Percentiles rank a stretch among this genome's conserved stretches.
phyloP scores from a whole-genome alignment of 2,888 invertebrate species.

The Coelogynopora nodosa region DNA sequence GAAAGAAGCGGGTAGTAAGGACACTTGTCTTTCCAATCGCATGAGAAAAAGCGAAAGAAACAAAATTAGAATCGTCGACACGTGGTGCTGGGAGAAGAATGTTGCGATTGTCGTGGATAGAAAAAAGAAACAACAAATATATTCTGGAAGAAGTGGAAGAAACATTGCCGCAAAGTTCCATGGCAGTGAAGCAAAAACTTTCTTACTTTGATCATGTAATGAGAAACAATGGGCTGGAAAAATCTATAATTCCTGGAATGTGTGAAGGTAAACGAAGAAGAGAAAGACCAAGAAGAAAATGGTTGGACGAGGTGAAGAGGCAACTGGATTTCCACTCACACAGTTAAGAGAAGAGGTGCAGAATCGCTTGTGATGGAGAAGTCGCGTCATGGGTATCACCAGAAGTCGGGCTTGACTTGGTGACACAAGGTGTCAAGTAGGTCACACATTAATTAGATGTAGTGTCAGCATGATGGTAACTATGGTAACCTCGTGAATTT shows the following conservation, averaged over 20 bases:
- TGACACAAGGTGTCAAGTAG: too few relatives aligned
- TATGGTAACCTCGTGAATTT: too few relatives aligned
- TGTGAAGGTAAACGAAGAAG: neutral
- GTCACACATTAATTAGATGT: too few relatives aligned
- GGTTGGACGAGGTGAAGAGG: neutral
- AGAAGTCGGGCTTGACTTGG: too few relatives aligned
- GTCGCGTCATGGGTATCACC: neutral
- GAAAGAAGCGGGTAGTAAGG: neutral
- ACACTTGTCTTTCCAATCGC: neutral
- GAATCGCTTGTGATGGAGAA: neutral
- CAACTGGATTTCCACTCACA: neutral
- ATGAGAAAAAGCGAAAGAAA: too few relatives aligned
- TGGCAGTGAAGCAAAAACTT: neutral
- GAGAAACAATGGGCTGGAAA: neutral
- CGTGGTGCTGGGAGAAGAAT: slow-evolving; percentile 13
- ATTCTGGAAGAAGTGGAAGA: neutral
- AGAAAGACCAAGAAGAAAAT: neutral
- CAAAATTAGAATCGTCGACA: neutral
- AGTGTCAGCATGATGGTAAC: too few relatives aligned
- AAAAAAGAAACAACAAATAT: neutral
- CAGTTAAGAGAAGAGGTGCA: too few relatives aligned
- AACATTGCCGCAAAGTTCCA: neutral
- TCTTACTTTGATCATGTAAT: neutral
- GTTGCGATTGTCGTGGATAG: neutral
- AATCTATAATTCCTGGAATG: neutral